Conservation (phyloP, 2,888 invertebrate genomes). For the Syritta pipiens region DNA sequence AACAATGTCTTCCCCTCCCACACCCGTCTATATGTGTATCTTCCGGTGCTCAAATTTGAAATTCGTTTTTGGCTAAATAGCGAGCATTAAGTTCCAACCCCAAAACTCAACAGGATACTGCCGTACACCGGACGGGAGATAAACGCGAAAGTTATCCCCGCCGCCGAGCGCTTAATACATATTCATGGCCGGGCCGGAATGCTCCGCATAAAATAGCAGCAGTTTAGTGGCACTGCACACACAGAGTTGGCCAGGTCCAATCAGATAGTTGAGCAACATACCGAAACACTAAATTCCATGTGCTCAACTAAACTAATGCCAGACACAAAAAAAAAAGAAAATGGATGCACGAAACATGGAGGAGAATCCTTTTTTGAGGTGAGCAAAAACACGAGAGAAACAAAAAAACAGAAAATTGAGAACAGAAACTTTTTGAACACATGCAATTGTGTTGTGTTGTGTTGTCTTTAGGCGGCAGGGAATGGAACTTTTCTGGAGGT, state of each 20-base stretch:
- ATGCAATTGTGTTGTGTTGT: conserved; percentile 1
- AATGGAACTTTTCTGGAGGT: too few species aligned
- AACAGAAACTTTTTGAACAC: conserved; percentile 44
- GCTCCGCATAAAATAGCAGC: conserved; percentile 44
- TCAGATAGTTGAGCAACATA: conserved; percentile 55
- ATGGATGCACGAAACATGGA: neutral
- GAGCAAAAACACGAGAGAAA: too few species aligned
- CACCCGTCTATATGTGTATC: neutral
- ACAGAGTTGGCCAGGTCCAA: conserved; percentile 53
- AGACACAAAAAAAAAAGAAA: too few species aligned
- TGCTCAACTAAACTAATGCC: conserved; percentile 55
- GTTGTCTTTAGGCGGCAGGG: neutral
- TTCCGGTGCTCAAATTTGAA: neutral
- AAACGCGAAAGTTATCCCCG: conserved; percentile 46
- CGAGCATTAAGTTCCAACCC: conserved; percentile 7
- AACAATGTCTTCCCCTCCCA: conserved; percentile 5
- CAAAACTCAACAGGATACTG: conserved; percentile 45
- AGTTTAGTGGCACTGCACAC: conserved; percentile 39
- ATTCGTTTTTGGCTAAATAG: conserved; percentile 26
- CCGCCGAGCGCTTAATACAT: conserved; percentile 54
- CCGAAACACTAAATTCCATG: conserved; percentile 59
- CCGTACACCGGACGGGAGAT: too few species aligned
- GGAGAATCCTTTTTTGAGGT: neutral
- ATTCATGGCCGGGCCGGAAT: conserved; percentile 51
- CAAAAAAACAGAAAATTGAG: conserved; percentile 1